Evolutionary conservation across 2,797 vertebrate species (phyloP).

Genomic region (Lagorchestes hirsutus): DNA sequence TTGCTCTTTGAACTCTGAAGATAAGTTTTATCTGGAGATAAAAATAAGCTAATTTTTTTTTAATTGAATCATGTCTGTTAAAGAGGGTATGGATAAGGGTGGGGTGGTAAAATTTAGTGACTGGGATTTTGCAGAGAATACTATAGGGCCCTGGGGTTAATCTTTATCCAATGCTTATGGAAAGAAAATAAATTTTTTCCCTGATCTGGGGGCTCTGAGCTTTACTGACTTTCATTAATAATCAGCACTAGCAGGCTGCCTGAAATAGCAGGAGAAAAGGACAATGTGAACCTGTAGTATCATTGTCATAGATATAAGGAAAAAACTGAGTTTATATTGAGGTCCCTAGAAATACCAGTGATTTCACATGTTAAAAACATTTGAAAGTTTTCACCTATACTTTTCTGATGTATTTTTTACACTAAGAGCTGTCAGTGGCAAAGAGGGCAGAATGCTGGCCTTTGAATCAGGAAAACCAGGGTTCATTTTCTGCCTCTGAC

Average conservation of each 20-base stretch:
- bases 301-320: not conserved
- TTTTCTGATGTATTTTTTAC: not conserved
- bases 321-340: not conserved
- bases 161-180: not conserved
- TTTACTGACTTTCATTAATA: not conserved
- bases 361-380: not conserved
- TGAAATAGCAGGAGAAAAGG: not conserved
- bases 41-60: not conserved
- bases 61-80: not conserved
- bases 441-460: not conserved
- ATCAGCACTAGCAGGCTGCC: not conserved
- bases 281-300: not conserved
- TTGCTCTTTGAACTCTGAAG: not conserved
- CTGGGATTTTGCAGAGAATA: not conserved
- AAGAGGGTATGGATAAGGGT: not conserved
- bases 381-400: not conserved
- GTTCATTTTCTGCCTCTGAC: not conserved
- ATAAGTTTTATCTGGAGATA: not conserved
- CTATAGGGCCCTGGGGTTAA: not conserved
- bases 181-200: not conserved
- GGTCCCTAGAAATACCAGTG: not conserved
- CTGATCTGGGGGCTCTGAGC: not conserved
- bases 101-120: not conserved
- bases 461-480: not conserved
- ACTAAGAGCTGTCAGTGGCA: not conserved